Percentiles rank a stretch among this genome's conserved stretches.
These are phyloP conservation scores for Lepus townsendii DNA, from an alignment of 2,797 vertebrate species.

Conservation along the genomic window DNA sequence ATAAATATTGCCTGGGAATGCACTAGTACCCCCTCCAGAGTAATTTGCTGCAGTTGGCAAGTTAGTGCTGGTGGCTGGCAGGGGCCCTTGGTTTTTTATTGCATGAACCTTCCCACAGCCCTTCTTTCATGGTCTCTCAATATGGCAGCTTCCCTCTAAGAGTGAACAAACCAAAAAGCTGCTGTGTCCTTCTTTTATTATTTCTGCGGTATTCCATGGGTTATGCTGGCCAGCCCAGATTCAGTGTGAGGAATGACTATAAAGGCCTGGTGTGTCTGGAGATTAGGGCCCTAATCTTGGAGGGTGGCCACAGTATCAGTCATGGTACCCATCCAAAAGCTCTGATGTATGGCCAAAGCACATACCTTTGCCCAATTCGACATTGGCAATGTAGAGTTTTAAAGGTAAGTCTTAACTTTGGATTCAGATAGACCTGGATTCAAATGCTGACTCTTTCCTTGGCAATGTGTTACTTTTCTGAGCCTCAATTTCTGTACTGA, in stretches of 20 bases:
- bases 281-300: background rate
- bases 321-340: background rate
- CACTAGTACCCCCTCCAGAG: background rate
- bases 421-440: background rate
- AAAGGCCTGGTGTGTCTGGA: background rate
- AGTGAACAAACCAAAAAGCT: background rate
- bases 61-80: background rate
- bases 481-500: background rate
- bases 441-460: background rate
- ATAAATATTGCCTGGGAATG: background rate
- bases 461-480: background rate
- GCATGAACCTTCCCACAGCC: background rate
- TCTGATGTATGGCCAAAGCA: background rate
- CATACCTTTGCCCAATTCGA: background rate
- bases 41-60: background rate
- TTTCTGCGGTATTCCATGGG: background rate
- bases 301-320: background rate
- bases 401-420: background rate
- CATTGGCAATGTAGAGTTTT: background rate
- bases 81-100: background rate
- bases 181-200: background rate
- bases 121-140: background rate
- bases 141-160: background rate
- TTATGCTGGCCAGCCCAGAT: background rate
- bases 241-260: background rate